These are phyloP conservation scores for Sebastes cheni DNA, from an alignment of 2,797 vertebrate species.

Conservation along the genomic window DNA sequence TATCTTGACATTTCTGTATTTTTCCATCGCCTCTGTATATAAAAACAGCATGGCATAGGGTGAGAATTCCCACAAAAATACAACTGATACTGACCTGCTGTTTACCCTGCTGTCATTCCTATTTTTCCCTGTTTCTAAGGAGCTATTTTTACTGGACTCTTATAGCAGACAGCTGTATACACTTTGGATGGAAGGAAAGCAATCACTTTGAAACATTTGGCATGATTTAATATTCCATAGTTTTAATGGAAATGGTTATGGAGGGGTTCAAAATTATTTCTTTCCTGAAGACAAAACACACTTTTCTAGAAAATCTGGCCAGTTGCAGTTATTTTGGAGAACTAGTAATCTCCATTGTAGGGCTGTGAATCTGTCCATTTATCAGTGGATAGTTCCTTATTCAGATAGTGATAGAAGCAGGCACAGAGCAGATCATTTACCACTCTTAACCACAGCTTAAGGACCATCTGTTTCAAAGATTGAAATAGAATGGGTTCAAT, in stretches of 20 bases:
- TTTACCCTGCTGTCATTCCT: conserved; percentile 11
- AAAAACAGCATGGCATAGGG: conserved; percentile 17
- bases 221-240: not conserved
- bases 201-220: not conserved
- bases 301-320: not conserved
- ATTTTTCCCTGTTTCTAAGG: not conserved
- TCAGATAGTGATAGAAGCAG: conserved; percentile 17
- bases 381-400: conserved; percentile 28
- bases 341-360: conserved; percentile 6
- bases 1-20: conserved; percentile 53
- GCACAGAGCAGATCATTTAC: conserved; percentile 21
- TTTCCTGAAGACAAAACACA: not conserved
- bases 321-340: not conserved
- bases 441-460: conserved; percentile 20
- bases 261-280: not conserved
- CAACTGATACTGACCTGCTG: conserved; percentile 5
- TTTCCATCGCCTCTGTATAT: conserved; percentile 15
- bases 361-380: conserved; percentile 18
- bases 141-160: conserved; percentile 14
- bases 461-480: conserved; percentile 29
- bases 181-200: not conserved
- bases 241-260: not conserved
- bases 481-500: conserved; percentile 23
- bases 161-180: not conserved
- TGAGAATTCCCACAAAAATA: conserved; percentile 22